phyloP scores from a whole-genome alignment of 2,113 vertebrate species.

The Rissa tridactyla region DNA sequence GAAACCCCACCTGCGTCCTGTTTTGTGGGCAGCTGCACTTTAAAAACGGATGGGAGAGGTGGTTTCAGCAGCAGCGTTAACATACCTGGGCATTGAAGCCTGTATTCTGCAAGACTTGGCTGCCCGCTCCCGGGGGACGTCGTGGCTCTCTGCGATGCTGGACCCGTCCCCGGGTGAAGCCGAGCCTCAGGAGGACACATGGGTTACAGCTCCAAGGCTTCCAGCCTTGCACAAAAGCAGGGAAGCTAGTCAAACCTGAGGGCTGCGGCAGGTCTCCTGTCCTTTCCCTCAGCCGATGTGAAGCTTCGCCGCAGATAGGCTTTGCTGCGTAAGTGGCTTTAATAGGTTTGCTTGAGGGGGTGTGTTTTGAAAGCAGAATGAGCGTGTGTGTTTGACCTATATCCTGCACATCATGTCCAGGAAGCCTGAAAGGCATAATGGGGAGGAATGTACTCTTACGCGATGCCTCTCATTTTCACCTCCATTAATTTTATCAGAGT shows the following conservation, averaged over 20 bases:
- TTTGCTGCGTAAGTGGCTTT: background rate
- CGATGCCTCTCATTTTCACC: constrained; percentile 35
- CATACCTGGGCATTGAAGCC: background rate
- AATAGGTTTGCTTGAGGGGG: background rate
- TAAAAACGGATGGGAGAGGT: background rate
- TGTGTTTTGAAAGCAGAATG: background rate
- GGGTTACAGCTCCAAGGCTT: background rate
- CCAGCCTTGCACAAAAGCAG: background rate
- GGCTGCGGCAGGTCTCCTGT: background rate
- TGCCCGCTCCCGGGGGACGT: background rate
- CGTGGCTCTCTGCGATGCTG: background rate
- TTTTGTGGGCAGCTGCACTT: background rate
- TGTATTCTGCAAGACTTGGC: background rate
- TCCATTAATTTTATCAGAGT: constrained; percentile 30
- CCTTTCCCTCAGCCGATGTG: background rate
- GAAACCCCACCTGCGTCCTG: background rate
- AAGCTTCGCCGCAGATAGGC: background rate
- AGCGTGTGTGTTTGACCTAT: background rate
- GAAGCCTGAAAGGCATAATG: background rate
- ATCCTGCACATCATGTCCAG: background rate
- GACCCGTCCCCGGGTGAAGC: background rate
- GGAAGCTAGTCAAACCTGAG: background rate
- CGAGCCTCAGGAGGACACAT: rapidly evolving
- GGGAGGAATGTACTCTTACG: background rate
- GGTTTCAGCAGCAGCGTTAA: background rate